Evolutionary conservation across 2,888 invertebrate genomes (phyloP), one percentile per base, ranked within the genome.

Genomic region (Odontomyia ornata): DNA sequence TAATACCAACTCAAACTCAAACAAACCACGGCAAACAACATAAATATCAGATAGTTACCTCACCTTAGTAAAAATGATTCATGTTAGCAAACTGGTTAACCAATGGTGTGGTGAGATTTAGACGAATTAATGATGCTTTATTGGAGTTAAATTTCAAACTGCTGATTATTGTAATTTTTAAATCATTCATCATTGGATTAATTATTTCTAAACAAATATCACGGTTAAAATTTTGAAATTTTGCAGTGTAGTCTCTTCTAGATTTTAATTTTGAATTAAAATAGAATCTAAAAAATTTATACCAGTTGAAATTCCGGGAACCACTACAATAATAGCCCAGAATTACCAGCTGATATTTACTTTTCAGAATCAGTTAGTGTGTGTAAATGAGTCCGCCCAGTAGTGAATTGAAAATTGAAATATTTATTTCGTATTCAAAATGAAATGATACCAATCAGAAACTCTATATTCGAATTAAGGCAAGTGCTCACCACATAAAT

Each of bases 291-390:
- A 86, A 87, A 86, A 85, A 84, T 89, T 88, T 86, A 95, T 95
- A 95, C 92, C 95, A 94, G 91, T 91, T 90, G 91, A 92, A 91
- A 95, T 91, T 90, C 95, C 94, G 95, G 92, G 93, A 88, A 85
- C 82, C 83, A 82, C 82, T 85, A 86, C 85, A 87, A 87, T 88
- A 85, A 84, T 36, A 89, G 90, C 94, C 94, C 95, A 95, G 94
- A 96, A 96, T 97, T 97, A 97, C 96, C 96, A 96, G 96, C 96
- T 97, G 97, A 97, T 97, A 97, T 97, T 97, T 94, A 91, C 89
- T 86, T 85, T 86, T 87, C 82, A 84, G 85, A 85, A 86, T 85
- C 83, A 83, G 81, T 80, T 69, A 65, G 30, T 30, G n/a, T 62
- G 27, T 25, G 76, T 77, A 67, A n/a, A 79, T 80, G 78, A 36